Evolutionary conservation across 2,113 vertebrate species (phyloP), one percentile per base, ranked within the genome.

Genomic region (Mormyrus lacerda): DNA sequence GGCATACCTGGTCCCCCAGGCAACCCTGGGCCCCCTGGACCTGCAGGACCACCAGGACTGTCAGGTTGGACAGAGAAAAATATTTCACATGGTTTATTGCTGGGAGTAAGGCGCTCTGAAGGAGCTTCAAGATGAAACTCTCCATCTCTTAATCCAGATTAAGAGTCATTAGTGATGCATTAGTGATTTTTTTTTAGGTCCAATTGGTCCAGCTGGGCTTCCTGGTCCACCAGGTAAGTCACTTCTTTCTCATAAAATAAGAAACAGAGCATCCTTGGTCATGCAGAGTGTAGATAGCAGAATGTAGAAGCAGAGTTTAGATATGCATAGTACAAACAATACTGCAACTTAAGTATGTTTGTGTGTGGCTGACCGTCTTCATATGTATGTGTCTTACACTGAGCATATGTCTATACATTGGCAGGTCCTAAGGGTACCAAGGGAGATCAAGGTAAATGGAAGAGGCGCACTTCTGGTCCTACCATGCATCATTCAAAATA

Each of bases 1-100:
- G 94, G 94, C 85, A 93, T 99, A 88, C 97, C 98, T 87, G 98
- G 98, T 55, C 96, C 98, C 47, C 97, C 97, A 0, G 98, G 98
- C 3, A 96, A 95, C 17, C 90, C 98, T 87, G 98, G 98, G 76
- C 94, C 97, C 50, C 91, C 96, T 4, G 98, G 98, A 47, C 96
- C 96, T 86, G 92, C 97, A 3, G 98, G 98, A 89, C 92, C 96
- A 90, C 96, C 97, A 83, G 98, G 98, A 93, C 90, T 96, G 88
- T 97, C 98, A 98, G 98, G 98, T 98, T 85, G 92, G 94, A 27
- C 31, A 83, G 73, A 89, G 21, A 24, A 27, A 24, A 27, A 35
- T 51, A 35, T 88, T 53, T 27, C 4, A 73, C 3, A 4, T 31
- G 13, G 24, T 86, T 86, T n/a, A n/a, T 10, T 73, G 27, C 48